Base-by-base conservation (phyloP, 92 coral and sea anemone genomes). In the Phymanthus crucifer region DNA sequence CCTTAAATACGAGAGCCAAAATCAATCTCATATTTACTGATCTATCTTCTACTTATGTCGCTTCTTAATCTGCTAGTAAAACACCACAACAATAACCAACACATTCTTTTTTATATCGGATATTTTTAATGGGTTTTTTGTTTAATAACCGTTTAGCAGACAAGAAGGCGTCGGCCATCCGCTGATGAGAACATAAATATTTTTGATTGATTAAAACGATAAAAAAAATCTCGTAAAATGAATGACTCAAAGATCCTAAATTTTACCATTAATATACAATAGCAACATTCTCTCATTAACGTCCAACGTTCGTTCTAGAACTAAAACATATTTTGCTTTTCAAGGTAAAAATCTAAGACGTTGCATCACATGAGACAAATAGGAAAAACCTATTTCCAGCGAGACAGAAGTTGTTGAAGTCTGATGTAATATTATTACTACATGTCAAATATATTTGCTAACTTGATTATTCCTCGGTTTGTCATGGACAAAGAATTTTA, bases 111-210 rank as follows among this genome's bases (percentile, higher is more conserved):
- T 54, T 54, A 54, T 54, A 21, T 21, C 57, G 14, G n/a, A 4
- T 50, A 21, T 54, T 21, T 54, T 36, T 70, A n/a, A 70, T 70
- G 74, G 27, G 48, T 32, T n/a, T 70, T 14, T 66, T 66, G 74
- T 36, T 21, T 21, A 70, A 70, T 70, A 21, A 32, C 6, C 74
- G 33, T 40, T 40, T 70, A 36, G 12, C 1, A 71, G 75, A 35
- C 75, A 71, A 71, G 10, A 45, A 38, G 75, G 75, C 75, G 75
- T 36, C 75, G 19, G 7, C 40, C 24, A 71, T 45, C 52, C 32
- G 56, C 75, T 71, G 9, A 38, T 27, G 13, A 36, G 23, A 6
- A 23, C 33, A 24, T 23, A 21, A 40, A 71, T 24, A 18, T 17
- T 45, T 29, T 23, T 70, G 16, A 11, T 14, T 70, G 2, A 11